These are phyloP conservation scores for Diprion similis DNA, from an alignment of 1,140 invertebrate genomes.

Conservation along the genomic window DNA sequence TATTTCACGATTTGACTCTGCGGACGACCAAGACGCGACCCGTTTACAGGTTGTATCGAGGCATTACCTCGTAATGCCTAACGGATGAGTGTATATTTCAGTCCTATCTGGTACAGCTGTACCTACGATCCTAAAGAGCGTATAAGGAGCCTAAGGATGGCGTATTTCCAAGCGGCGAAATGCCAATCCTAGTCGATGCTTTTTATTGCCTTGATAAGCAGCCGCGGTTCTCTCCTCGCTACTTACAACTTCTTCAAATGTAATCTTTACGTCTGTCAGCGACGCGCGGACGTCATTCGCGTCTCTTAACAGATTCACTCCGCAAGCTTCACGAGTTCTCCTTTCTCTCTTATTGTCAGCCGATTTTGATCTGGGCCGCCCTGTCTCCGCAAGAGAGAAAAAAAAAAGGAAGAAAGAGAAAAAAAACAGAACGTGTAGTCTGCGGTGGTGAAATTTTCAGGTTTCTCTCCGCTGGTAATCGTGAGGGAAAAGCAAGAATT, in stretches of 20 bases:
- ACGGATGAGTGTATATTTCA: slow-evolving; percentile 52
- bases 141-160: slow-evolving; percentile 29
- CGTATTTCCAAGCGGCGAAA: slow-evolving; percentile 45
- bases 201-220: slow-evolving; percentile 55
- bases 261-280: slow-evolving; percentile 47
- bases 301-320: too few relatives aligned
- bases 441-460: too few relatives aligned
- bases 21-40: not conserved
- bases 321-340: too few relatives aligned
- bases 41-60: not conserved
- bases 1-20: not conserved
- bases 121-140: slow-evolving; percentile 29
- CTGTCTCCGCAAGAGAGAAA: too few relatives aligned
- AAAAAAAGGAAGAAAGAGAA: too few relatives aligned
- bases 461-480: too few relatives aligned
- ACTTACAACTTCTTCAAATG: slow-evolving; percentile 40
- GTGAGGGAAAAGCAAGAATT: too few relatives aligned
- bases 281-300: slow-evolving; percentile 13
- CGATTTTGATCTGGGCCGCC: too few relatives aligned
- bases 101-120: slow-evolving; percentile 42
- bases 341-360: too few relatives aligned
- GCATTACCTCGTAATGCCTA: not conserved
- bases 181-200: slow-evolving; percentile 51
- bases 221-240: slow-evolving; percentile 24
- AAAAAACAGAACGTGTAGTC: too few relatives aligned